Evolutionary conservation across 2,888 invertebrate species (phyloP), one percentile per base, ranked within the genome.

Genomic region (Harpalus rubripes): DNA sequence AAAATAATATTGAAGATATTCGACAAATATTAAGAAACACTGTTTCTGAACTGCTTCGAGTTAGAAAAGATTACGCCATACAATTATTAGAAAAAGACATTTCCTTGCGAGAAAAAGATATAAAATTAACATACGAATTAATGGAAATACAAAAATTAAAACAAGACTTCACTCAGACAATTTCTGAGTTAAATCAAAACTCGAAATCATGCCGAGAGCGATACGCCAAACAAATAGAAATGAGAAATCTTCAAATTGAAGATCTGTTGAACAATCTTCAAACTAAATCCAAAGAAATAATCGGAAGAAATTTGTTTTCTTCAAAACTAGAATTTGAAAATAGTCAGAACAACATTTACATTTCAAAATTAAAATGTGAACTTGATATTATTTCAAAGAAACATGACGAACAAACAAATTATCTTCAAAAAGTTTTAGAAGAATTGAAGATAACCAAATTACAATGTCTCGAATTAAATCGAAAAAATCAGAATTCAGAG

Each of bases 141-240:
- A 72, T 80, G 10, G 44, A 87, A 86, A 84, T 87, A 88, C 86
- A 88, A 84, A 15, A 87, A 87, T 56, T 87, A 88, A 86, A 87
- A 90, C 81, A 86, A 86, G 87, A 87, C 81, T 22, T 87, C 52
- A 68, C 39, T 52, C 87, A 88, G 65, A 88, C 94, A 89, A 92
- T 93, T 87, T 90, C 91, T 3, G 93, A 94, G 86, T 88, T 94
- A 82, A 91, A 92, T 12, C 87, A 85, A 61, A 87, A 61, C 12
- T 86, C 63, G 18, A 83, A 86, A 12, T 88, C 88, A 85, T 61
- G 87, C n/a, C 85, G 87, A 18, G 86, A 87, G 44, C 85, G 87
- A 56, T 86, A 87, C 68, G 41, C 85, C 1, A 83, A 87, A 22
- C 86, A 87, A 76, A 86, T 88, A 58, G 86, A 87, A 61, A 81